phyloP scores from a whole-genome alignment of 2,888 invertebrate species.

The Crematogaster levior region DNA sequence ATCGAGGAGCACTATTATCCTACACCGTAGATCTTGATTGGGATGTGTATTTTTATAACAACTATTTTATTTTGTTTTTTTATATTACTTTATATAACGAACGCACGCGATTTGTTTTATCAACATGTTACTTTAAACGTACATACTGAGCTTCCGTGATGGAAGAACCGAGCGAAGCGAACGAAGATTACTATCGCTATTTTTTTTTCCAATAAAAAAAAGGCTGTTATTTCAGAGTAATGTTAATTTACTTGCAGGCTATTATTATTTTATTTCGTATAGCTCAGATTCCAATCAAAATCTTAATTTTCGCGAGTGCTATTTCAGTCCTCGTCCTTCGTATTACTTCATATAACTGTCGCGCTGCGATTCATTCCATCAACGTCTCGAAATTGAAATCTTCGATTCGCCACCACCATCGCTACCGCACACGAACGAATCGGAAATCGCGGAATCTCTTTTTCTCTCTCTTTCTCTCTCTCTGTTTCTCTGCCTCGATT shows the following conservation, averaged over 20 bases:
- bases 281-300: slow-evolving; percentile 49
- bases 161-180: slow-evolving; percentile 14
- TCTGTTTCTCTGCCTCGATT: neutral
- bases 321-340: neutral
- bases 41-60: slow-evolving; percentile 5
- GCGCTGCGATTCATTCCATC: slow-evolving; percentile 40
- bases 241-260: slow-evolving; percentile 39
- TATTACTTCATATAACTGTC: slow-evolving; percentile 29
- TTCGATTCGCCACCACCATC: slow-evolving; percentile 30
- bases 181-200: slow-evolving; percentile 11
- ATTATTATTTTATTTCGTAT: slow-evolving; percentile 47
- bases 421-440: neutral
- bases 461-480: neutral
- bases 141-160: neutral
- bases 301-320: slow-evolving; percentile 45
- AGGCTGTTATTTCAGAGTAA: slow-evolving; percentile 29
- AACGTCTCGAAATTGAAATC: slow-evolving; percentile 52
- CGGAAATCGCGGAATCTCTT: slow-evolving; percentile 24
- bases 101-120: slow-evolving; percentile 21
- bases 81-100: slow-evolving; percentile 17
- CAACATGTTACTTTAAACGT: slow-evolving; percentile 23
- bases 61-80: neutral
- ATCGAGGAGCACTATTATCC: slow-evolving; percentile 13
- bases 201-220: neutral
- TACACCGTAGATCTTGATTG: slow-evolving; percentile 6